Evolutionary conservation across 2,797 vertebrate genomes (phyloP), one percentile per base, ranked within the genome.

Genomic region (Cercopithecus petaurista): DNA sequence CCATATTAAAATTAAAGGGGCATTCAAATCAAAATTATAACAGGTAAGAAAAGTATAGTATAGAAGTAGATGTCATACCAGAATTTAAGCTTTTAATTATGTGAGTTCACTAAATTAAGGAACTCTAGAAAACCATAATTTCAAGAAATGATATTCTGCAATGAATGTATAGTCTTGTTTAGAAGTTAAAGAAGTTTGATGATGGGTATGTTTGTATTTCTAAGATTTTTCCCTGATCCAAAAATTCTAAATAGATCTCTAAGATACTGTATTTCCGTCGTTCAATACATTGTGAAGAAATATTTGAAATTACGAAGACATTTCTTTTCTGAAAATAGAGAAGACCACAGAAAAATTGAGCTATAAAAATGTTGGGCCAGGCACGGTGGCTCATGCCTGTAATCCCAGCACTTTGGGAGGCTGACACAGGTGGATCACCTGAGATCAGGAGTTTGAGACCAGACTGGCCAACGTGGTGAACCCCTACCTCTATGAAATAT

Each of bases 1-100:
- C 12, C 7, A 76, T 52, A 30, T 12, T 81, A 70, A 82, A 82
- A 59, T 55, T 52, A 85, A 76, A 76, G 21, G 26, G 4, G 33
- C 26, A 77, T 7, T 13, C 67, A 92, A 24, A 24, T 61, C 21
- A 82, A 67, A 92, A 77, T 28, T 86, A 5, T 17, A 82, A 41
- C 5, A 72, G 30, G 2, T 72, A 11, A 76, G 43, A 2, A 33
- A 85, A 28, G 17, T n/a, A 50, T 52, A 59, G 30, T 43, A 30
- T 30, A 75, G 26, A 6, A 41, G 70, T 33, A 73, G 70, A 43
- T 14, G n/a, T 80, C 52, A 79, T 24, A 83, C 2, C 84, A 11
- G 19, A 95, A 85, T 85, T 41, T 85, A 41, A 73, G 17, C 26
- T 93, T 85, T n/a, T 39, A 9, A 50, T 93, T 41, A 48, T 86